Evolutionary conservation across 2,113 vertebrate genomes (phyloP), one percentile per base, ranked within the genome.

Genomic region (Lophius piscatorius): DNA sequence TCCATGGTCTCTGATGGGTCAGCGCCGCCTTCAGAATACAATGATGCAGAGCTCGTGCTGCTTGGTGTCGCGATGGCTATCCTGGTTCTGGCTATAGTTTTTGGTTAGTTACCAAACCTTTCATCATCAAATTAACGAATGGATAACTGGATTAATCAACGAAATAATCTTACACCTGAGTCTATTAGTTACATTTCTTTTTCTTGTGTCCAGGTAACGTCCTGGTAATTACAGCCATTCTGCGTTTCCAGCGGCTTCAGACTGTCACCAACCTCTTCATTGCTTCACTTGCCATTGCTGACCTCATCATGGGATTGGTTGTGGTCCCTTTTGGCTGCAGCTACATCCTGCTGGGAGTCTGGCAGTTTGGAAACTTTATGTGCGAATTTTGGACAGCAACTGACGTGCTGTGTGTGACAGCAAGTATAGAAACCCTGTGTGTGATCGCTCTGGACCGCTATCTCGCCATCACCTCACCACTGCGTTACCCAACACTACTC

Each of bases 191-290:
- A 31, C 8, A 14, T 23, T 21, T 10, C 38, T 10, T 23, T 48
- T 16, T 26, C 8, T 36, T 41, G 11, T 50, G 10, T 40, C 14
- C 65, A 89, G 87, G 97, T 38, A 99, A 99, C 35, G 85, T 97
- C 46, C 83, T 99, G 85, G 97, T 99, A 52, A 98, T 99, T 67
- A 94, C 93, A 0, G 95, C 95, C 67, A 96, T 99, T 58, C 91
- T 94, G 87, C 91, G 89, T 14, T 98, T 97, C 80, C 92, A 94
- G 87, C 91, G 96, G 42, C 92, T 99, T 26, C 97, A 98, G 90
- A 98, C 95, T 0, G 93, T 98, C 85, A 98, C 97, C 81, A 99
- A 98, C 87, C 94, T 93, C 76, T 98, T 99, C 88, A 98, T 99
- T 70, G 94, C 92, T n/a, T 98, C 97, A 0, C 83, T 99, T 89